Evolutionary conservation across 1,140 invertebrate genomes (phyloP).

Genomic region (Lepidotrigona ventralis): DNA sequence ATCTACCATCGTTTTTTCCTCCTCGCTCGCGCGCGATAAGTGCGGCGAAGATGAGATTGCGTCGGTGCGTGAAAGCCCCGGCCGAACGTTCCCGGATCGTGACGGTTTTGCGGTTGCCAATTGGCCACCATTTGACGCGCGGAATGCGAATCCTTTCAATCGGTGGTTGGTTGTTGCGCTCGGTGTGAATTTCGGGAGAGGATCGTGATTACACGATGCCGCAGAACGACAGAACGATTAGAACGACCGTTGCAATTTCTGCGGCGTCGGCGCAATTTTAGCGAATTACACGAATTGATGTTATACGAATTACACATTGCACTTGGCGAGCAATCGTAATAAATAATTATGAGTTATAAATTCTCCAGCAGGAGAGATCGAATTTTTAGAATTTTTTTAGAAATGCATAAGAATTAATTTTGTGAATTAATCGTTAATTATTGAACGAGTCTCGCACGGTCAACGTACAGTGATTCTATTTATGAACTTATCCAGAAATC

Average conservation of each 20-base stretch:
- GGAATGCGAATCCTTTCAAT: not conserved
- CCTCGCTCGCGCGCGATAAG: not conserved
- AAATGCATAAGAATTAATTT: not conserved
- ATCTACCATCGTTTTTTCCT: not conserved
- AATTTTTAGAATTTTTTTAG: no score
- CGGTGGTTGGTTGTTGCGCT: not conserved
- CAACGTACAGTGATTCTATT: not conserved
- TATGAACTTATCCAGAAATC: not conserved
- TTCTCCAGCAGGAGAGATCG: no score
- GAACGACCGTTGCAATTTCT: not conserved
- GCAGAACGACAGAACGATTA: not conserved
- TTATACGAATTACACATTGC: not conserved
- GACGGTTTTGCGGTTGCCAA: not conserved
- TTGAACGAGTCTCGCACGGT: not conserved
- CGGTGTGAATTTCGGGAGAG: conserved; percentile 1
- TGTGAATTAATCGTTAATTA: no score
- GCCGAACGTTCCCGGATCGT: not conserved
- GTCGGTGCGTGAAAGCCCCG: not conserved
- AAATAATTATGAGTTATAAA: not conserved
- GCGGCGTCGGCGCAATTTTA: not conserved
- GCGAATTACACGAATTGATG: not conserved
- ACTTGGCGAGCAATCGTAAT: not conserved
- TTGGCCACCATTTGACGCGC: not conserved
- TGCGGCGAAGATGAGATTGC: conserved; percentile 9
- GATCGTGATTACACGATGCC: not conserved